These are phyloP conservation scores for Solenopsis invicta DNA, from an alignment of 1,140 invertebrate genomes.

Conservation along the genomic window DNA sequence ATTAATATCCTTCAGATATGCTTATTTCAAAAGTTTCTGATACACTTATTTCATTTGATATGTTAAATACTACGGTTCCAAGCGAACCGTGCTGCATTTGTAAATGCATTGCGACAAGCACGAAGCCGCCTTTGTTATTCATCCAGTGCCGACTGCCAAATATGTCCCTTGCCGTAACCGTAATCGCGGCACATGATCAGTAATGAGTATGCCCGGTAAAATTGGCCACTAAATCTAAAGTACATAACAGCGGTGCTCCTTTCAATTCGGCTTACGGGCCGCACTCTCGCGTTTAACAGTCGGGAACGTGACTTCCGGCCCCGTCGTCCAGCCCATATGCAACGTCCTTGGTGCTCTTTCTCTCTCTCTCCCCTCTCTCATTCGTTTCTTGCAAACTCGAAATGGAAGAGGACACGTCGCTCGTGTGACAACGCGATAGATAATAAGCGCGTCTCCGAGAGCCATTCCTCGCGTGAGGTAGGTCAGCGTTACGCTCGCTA, in stretches of 20 bases:
- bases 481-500: conserved; percentile 67
- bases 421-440: conserved; percentile 70
- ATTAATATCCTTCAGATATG: neutral
- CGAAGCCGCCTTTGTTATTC: conserved; percentile 18
- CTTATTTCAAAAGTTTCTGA: neutral
- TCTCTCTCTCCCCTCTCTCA: neutral
- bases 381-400: conserved; percentile 49
- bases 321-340: conserved; percentile 18
- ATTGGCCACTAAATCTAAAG: conserved; percentile 56
- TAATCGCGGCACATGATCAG: conserved; percentile 29
- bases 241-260: conserved; percentile 51
- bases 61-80: neutral
- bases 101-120: conserved; percentile 13
- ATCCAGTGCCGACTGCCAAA: neutral
- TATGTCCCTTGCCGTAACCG: conserved; percentile 39
- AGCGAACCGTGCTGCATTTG: neutral
- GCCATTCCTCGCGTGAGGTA: conserved; percentile 70
- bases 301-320: conserved; percentile 56
- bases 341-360: conserved; percentile 45
- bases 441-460: conserved; percentile 66
- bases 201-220: conserved; percentile 48
- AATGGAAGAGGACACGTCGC: conserved; percentile 52
- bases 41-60: neutral
- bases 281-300: conserved; percentile 56
- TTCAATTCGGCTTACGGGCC: conserved; percentile 41